Conservation (phyloP, 2,888 invertebrate species). For the Polymixis flavicincta region DNA sequence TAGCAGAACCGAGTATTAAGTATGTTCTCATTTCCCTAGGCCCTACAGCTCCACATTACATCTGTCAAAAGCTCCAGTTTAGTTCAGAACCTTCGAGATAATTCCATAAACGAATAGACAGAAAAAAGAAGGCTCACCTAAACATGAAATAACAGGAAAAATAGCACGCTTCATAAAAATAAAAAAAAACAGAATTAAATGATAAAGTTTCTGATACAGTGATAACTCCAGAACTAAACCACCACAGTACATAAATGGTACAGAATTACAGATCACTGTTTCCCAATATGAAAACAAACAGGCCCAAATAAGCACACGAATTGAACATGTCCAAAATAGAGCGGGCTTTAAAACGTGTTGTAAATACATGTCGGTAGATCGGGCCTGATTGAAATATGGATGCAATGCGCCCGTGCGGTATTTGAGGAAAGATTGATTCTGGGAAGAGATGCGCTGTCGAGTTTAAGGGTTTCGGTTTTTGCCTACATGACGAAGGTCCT, state of each 20-base stretch:
- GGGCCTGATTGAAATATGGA: slow-evolving; percentile 85
- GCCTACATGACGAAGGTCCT: slow-evolving; percentile 38
- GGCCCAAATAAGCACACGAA: slow-evolving; percentile 81
- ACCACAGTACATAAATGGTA: slow-evolving; percentile 68
- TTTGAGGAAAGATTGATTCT: slow-evolving; percentile 69
- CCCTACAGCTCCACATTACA: too few relatives aligned
- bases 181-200: slow-evolving; percentile 5
- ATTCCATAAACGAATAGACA: not conserved
- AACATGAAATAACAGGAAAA: too few relatives aligned
- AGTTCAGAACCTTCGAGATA: not conserved
- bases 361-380: slow-evolving; percentile 82
- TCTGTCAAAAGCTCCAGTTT: not conserved
- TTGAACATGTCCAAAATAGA: slow-evolving; percentile 84
- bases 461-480: slow-evolving; percentile 30
- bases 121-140: not conserved
- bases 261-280: slow-evolving; percentile 75
- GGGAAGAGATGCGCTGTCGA: slow-evolving; percentile 42
- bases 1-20: not conserved
- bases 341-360: slow-evolving; percentile 78
- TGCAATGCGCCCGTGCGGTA: slow-evolving; percentile 76
- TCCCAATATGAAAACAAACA: slow-evolving; percentile 81
- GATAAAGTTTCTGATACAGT: slow-evolving; percentile 43
- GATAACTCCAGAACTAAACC: slow-evolving; percentile 55
- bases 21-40: not conserved
- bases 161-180: not conserved